Evolutionary conservation across 2,797 vertebrate genomes (phyloP), one percentile per base, ranked within the genome.

Genomic region (Myotis daubentonii): DNA sequence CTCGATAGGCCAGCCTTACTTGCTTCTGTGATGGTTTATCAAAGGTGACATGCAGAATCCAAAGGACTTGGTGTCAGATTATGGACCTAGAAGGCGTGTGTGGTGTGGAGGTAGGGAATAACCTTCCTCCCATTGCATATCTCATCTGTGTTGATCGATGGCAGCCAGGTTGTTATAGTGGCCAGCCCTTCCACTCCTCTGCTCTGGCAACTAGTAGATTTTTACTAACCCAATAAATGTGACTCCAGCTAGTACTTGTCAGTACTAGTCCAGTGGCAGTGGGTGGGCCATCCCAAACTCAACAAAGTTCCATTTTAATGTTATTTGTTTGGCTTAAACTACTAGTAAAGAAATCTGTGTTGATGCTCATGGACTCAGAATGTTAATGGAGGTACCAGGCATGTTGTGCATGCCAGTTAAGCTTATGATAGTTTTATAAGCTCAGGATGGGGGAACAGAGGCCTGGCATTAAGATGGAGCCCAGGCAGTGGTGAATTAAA

Each of bases 291-390:
- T 66, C 78, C 6, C 30, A 89, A 66, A 91, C 9, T 80, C 41
- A 78, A 6, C 68, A 53, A 41, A 75, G 3, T 41, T 76, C 65
- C 66, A 78, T 65, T 78, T 89, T 80, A 81, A 80, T 7, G 72
- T 57, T 71, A 4, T 80, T 79, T 90, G 78, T 83, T 79, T 90
- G 82, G 10, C 28, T 75, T 94, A 80, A 85, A 62, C 41, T 65
- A 30, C 60, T 62, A 30, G 6, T 62, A 13, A 78, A 79, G 51
- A 92, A 85, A 93, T 79, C 33, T 79, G 81, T 55, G 20, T 70
- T 71, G 87, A 55, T 93, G 49, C 51, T 79, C 41, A 44, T 41
- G 47, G 44, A 78, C 36, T 80, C 51, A 80, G 57, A 55, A 71
- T 89, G 68, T 94, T 70, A 89, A 44, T 3, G 11, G 89, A 72